Evolutionary conservation across 2,888 invertebrate genomes (phyloP), one percentile per base, ranked within the genome.

Genomic region (Xanthorhoe spadicearia): DNA sequence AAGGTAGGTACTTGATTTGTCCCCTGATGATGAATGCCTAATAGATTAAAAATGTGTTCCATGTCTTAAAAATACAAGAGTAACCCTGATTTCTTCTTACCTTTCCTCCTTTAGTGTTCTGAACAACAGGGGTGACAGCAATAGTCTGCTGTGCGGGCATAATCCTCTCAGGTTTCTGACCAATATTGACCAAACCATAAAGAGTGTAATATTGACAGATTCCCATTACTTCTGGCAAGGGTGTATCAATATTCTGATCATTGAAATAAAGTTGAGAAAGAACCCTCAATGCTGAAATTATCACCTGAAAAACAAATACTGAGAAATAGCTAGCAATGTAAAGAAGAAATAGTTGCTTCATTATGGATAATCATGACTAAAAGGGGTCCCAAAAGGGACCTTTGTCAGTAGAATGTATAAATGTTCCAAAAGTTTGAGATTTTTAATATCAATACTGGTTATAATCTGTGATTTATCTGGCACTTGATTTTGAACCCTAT

Each of bases 91-190:
- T 1, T 43, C 13, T 13, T 38, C 1, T 75, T 85, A 95, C 94
- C 88, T 95, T 95, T 73, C 95, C 95, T n/a, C 95, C 95, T 77
- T 86, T 91, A 50, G 90, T 91, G 68, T 88, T 90, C 61, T 71
- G 74, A 55, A 85, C 77, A 0, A 90, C 84, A 15, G 92, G 86
- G 69, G 93, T 92, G 69, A 94, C 94, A 10, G 94, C 94, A 48
- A 95, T 83, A 18, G 94, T 93, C 73, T 95, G 94, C 73, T 95
- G 94, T 0, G 95, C 94, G 0, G 95, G 94, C 83, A 93, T 86
- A 32, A 96, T 94, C 75, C 90, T 93, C 1, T 95, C 94, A 4
- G 86, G 92, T 43, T 86, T 83, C 70, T 81, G 81, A 9, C 77
- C 78, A 66, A 84, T 84, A 10, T 74, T 82, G n/a, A 92, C 82